Percentiles rank a stretch among this genome's conserved stretches.
Evolutionary conservation across 2,888 invertebrate species (phyloP).

Genomic region (Harpagoxenus sublaevis): DNA sequence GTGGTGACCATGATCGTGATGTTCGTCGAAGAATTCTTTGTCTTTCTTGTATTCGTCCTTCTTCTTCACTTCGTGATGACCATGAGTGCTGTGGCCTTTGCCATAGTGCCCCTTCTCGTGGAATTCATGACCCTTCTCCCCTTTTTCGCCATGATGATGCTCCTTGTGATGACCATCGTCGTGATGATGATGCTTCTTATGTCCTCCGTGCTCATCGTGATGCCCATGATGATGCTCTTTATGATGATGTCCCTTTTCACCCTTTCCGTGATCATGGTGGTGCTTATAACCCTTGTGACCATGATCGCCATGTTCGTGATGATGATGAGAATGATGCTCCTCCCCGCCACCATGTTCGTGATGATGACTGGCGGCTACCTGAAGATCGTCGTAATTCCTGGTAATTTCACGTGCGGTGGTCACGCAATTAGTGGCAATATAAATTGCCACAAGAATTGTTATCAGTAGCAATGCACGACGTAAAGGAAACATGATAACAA

Average conservation of each 20-base stretch:
- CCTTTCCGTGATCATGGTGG: constrained; percentile 86
- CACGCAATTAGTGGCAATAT: constrained; percentile 39
- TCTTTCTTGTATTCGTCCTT: constrained; percentile 94
- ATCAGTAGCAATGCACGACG: constrained; percentile 13
- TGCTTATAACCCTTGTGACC: constrained; percentile 87
- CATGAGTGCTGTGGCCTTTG: constrained; percentile 94
- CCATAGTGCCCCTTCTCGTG: constrained; percentile 91
- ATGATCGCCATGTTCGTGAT: constrained; percentile 85
- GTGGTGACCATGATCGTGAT: constrained; percentile 93
- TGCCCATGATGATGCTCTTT: constrained; percentile 89
- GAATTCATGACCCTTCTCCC: constrained; percentile 89
- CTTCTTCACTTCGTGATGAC: constrained; percentile 94
- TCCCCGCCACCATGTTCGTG: constrained; percentile 58
- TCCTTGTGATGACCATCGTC: constrained; percentile 90
- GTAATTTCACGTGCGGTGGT: constrained; percentile 86
- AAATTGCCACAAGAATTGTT: constrained; percentile 53
- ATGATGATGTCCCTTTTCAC: constrained; percentile 85
- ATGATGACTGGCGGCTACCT: constrained; percentile 74
- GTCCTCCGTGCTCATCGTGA: constrained; percentile 89
- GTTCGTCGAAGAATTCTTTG: constrained; percentile 94
- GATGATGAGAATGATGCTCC: constrained; percentile 67
- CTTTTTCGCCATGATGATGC: constrained; percentile 89
- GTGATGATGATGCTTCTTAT: constrained; percentile 89
- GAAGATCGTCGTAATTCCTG: constrained; percentile 81
- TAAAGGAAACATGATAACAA: constrained; percentile 17